Evolutionary conservation across 1,140 invertebrate species (phyloP), one percentile per base, ranked within the genome.

Genomic region (Heliconius eleuchia): DNA sequence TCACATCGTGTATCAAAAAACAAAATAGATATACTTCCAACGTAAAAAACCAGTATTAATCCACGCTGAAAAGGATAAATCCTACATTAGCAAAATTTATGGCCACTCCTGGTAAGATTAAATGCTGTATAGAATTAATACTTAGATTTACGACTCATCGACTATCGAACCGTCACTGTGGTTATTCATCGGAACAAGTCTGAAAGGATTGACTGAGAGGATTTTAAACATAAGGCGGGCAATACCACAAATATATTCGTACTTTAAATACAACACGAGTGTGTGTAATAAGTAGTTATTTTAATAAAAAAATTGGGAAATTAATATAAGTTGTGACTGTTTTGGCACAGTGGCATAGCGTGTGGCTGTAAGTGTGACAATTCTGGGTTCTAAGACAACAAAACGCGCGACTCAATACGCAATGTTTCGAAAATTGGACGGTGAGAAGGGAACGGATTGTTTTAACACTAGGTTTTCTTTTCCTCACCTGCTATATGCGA

Each of bases 51-150:
- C 23, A 30, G 11, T 16, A 30, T 27, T 66, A 66, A 66, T 66
- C 74, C 42, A 74, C 75, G 30, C 27, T 66, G 60, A 66, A 66
- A 66, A 66, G 60, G 60, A 66, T 66, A 66, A 52, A 71, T 77
- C 80, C 79, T 13, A 19, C 19, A 19, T 70, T 37, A 74, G 27
- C 18, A 52, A 52, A 30, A 74, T 73, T 50, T 71, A 74, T 74
- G 72, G 75, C 77, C 80, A 66, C 72, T 42, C 30, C 13, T 66
- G 57, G 72, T 50, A 77, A 77, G 80, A 81, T 81, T 81, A 74
- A 81, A 77, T 74, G 75, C 71, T 81, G 37, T 74, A 76, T 50
- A 74, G 80, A 74, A 77, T 77, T 66, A 77, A 81, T 81, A 77
- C 73, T 37, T 57, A 74, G 71, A 73, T 76, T 74, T 55, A 66